phyloP scores from a whole-genome alignment of 2,797 vertebrate genomes.

The Myotis findleyi region DNA sequence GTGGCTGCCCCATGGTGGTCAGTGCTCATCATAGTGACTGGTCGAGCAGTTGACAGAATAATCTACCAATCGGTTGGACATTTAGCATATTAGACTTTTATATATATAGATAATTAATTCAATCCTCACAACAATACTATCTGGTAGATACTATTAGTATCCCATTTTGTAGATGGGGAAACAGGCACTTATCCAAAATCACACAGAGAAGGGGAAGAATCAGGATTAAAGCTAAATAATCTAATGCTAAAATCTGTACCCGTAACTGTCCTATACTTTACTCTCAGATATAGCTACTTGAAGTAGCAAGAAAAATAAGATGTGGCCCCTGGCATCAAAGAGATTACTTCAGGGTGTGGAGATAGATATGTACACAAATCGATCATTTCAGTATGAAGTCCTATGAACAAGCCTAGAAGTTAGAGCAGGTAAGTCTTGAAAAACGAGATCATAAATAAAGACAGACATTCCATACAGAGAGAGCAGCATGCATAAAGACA shows the following conservation, averaged over 20 bases:
- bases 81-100: no score
- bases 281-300: neutral
- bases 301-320: neutral
- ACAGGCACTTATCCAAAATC: neutral
- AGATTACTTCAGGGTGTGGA: neutral
- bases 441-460: neutral
- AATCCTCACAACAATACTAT: neutral
- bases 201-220: neutral
- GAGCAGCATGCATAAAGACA: neutral
- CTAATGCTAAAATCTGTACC: neutral
- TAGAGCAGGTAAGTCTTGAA: neutral
- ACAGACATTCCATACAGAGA: neutral
- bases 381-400: neutral
- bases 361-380: neutral
- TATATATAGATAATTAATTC: neutral
- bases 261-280: neutral
- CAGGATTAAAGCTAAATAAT: neutral
- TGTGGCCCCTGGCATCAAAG: neutral
- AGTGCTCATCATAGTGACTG: no score
- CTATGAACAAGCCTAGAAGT: neutral
- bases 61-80: no score
- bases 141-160: neutral
- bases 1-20: no score
- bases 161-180: neutral
- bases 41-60: accelerated